A percentile compares a stretch with the other conserved stretches of the same genome.
Conservation (phyloP, 2,113 vertebrate species). For the Turdus rufiventris region DNA sequence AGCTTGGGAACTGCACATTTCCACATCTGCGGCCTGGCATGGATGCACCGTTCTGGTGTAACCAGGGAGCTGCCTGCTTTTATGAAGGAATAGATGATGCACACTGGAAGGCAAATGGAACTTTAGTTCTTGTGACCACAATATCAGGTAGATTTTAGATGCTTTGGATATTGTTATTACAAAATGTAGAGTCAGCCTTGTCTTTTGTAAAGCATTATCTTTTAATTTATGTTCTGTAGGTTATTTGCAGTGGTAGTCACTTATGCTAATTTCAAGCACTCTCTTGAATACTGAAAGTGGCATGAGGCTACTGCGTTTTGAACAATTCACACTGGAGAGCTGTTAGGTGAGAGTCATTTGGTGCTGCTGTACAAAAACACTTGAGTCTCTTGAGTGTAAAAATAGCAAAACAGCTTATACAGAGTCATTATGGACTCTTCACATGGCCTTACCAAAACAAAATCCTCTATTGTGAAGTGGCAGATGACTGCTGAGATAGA, state of each 20-base stretch:
- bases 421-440: not conserved
- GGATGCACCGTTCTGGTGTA: conserved; percentile 91
- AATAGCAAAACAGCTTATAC: conserved; percentile 14
- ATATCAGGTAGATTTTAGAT: conserved; percentile 79
- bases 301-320: not conserved
- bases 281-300: not conserved
- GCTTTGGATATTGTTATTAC: not conserved
- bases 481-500: not conserved
- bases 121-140: conserved; percentile 83
- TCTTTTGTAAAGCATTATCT: not conserved
- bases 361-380: not conserved
- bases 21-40: conserved; percentile 84
- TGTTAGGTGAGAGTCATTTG: not conserved
- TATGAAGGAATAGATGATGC: conserved; percentile 89
- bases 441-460: not conserved
- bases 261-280: not conserved
- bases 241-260: not conserved
- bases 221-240: not conserved
- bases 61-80: conserved; percentile 98
- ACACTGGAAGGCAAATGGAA: conserved; percentile 95
- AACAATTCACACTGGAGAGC: not conserved
- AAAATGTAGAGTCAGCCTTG: not conserved
- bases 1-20: conserved; percentile 97
- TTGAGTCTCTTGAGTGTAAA: conserved; percentile 8
- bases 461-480: not conserved